These are phyloP conservation scores for Thysanoteuthis rhombus DNA, from an alignment of 2,888 invertebrate species.

Conservation along the genomic window DNA sequence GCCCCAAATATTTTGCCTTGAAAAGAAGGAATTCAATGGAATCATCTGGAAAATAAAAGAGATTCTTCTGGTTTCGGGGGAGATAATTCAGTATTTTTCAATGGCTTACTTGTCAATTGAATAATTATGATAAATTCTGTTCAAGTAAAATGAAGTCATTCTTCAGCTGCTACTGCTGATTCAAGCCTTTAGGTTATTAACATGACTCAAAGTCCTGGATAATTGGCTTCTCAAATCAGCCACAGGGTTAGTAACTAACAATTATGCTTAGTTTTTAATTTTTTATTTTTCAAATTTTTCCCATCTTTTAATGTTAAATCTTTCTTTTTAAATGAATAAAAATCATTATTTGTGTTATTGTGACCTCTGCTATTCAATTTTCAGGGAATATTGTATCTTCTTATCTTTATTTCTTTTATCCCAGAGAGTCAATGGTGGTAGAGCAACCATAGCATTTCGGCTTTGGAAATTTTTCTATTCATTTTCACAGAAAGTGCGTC, in stretches of 20 bases:
- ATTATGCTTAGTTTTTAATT: neutral
- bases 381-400: no score
- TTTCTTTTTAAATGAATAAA: neutral
- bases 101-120: neutral
- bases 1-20: neutral
- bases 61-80: neutral
- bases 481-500: no score
- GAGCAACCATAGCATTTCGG: no score
- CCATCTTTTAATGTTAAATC: neutral
- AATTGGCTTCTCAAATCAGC: neutral
- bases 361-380: no score
- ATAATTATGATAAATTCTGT: neutral
- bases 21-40: neutral
- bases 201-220: neutral
- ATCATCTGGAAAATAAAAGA: neutral
- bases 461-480: neutral
- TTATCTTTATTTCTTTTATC: no score
- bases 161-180: no score
- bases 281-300: neutral
- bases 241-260: neutral
- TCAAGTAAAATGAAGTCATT: neutral
- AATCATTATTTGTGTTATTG: neutral
- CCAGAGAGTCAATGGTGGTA: no score
- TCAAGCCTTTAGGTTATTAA: neutral
- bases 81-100: neutral